Conservation (phyloP, 2,797 vertebrate genomes). For the Hephaestus fuliginosus region DNA sequence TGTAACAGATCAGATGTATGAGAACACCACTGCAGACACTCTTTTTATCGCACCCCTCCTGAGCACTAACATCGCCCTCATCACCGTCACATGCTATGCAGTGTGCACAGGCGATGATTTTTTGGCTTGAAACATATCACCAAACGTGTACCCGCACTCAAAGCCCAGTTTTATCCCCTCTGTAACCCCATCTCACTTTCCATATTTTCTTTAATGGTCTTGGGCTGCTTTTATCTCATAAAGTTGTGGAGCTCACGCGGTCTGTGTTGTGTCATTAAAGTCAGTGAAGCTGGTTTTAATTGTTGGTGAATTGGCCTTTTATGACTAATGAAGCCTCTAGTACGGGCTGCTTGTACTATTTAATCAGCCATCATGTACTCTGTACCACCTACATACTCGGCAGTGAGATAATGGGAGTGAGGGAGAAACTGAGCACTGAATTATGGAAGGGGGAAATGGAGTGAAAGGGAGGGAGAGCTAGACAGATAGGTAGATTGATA, state of each 20-base stretch:
- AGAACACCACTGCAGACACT: not conserved
- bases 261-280: slow-evolving; percentile 66
- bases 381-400: slow-evolving; percentile 73
- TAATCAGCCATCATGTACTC: slow-evolving; percentile 79
- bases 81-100: slow-evolving; percentile 24
- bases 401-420: slow-evolving; percentile 44
- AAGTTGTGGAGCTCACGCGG: slow-evolving; percentile 58
- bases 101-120: slow-evolving; percentile 11
- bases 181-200: slow-evolving; percentile 38
- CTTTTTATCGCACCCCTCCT: not conserved
- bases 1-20: not conserved
- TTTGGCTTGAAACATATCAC: not conserved
- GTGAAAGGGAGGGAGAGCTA: not conserved
- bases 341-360: slow-evolving; percentile 76
- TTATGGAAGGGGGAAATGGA: slow-evolving; percentile 26
- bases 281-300: slow-evolving; percentile 78
- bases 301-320: slow-evolving; percentile 81
- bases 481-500: not conserved
- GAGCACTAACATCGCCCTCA: slow-evolving; percentile 2
- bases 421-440: slow-evolving; percentile 24
- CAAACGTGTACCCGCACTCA: slow-evolving; percentile 16
- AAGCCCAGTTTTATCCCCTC: slow-evolving; percentile 8
- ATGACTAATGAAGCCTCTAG: slow-evolving; percentile 82
- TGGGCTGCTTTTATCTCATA: slow-evolving; percentile 65
- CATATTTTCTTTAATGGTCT: slow-evolving; percentile 58